Conservation (phyloP, 2,797 vertebrate species). For the Steatocranus sp. region DNA sequence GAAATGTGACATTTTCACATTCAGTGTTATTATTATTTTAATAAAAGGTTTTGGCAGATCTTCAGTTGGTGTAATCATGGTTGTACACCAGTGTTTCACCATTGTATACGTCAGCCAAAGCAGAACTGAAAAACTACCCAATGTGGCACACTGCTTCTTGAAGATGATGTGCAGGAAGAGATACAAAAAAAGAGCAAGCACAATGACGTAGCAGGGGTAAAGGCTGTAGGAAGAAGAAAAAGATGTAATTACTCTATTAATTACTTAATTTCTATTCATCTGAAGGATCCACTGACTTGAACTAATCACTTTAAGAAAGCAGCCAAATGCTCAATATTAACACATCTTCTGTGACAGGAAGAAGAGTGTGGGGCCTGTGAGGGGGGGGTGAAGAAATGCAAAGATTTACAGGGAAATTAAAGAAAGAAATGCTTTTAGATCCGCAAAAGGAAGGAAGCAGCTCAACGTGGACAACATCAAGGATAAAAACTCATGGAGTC, state of each 20-base stretch:
- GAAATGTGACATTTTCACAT: background rate
- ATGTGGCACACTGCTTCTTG: slow-evolving; percentile 10
- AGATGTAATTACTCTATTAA: slow-evolving; percentile 74
- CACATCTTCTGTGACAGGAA: slow-evolving; percentile 68
- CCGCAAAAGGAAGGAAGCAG: slow-evolving; percentile 32
- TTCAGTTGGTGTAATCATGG: background rate
- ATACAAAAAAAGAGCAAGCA: slow-evolving; percentile 15
- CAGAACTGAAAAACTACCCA: background rate
- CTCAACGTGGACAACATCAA: slow-evolving; percentile 14
- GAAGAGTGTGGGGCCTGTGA: slow-evolving; percentile 11
- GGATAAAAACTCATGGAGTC: background rate
- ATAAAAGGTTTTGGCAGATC: background rate
- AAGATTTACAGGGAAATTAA: slow-evolving; percentile 59
- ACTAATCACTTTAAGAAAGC: slow-evolving; percentile 71
- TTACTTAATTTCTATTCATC: slow-evolving; percentile 75
- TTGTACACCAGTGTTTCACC: background rate
- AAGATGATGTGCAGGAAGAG: background rate
- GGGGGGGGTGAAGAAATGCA: slow-evolving; percentile 53
- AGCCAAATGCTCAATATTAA: slow-evolving; percentile 74
- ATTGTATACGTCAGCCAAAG: background rate
- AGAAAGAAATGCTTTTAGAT: slow-evolving; percentile 51
- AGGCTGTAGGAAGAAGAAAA: slow-evolving; percentile 43
- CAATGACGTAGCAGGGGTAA: slow-evolving; percentile 50
- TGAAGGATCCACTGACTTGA: slow-evolving; percentile 57
- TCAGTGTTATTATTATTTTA: background rate